These are phyloP conservation scores for Athrips mouffetella DNA, from an alignment of 2,888 invertebrate genomes.

Conservation along the genomic window DNA sequence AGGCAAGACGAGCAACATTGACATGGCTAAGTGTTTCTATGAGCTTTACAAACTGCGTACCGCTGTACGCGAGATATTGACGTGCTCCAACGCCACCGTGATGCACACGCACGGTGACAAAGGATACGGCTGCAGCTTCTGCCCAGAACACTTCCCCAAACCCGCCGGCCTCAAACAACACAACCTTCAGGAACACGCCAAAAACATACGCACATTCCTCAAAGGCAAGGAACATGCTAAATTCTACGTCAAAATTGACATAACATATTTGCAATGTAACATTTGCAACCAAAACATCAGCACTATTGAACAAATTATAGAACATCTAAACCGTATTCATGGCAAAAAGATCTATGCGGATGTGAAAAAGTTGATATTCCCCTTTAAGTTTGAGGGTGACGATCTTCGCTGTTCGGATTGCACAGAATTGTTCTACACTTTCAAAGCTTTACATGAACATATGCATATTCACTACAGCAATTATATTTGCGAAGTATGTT, in stretches of 20 bases:
- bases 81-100: conserved; percentile 23
- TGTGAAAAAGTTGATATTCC: conserved; percentile 7
- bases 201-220: neutral
- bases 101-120: conserved; percentile 29
- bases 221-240: conserved; percentile 1
- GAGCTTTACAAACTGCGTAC: neutral
- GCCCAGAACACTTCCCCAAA: conserved; percentile 25
- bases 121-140: conserved; percentile 34
- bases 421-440: neutral
- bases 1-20: neutral
- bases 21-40: conserved; percentile 1
- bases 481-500: conserved; percentile 42
- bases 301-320: conserved; percentile 2
- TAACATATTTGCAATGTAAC: conserved; percentile 10
- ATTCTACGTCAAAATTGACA: conserved; percentile 11
- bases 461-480: conserved; percentile 40
- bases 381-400: conserved; percentile 13
- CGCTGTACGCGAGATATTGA: conserved; percentile 4
- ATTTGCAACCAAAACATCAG: conserved; percentile 1
- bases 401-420: conserved; percentile 10
- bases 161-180: conserved; percentile 31
- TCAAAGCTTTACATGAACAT: conserved; percentile 9
- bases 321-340: conserved; percentile 7
- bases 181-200: conserved; percentile 17
- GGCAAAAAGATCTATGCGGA: neutral